Percentiles rank a stretch among this genome's conserved stretches.
phyloP scores from a whole-genome alignment of 2,797 vertebrate genomes.

The Acanthiza pusilla region DNA sequence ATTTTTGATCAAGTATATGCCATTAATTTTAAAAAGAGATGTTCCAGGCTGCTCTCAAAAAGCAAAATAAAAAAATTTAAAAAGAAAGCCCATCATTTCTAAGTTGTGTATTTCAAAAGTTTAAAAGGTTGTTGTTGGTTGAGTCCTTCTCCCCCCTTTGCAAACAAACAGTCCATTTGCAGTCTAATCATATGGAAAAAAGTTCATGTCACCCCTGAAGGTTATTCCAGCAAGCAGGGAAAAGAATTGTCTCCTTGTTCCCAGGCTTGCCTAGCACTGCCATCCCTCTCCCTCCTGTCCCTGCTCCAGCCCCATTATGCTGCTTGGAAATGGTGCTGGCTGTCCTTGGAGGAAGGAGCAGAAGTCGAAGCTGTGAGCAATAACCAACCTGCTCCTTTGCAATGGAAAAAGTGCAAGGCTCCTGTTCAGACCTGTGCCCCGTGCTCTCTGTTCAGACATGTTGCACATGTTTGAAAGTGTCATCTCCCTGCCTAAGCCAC shows the following conservation, averaged over 20 bases:
- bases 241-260: neutral
- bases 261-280: neutral
- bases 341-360: neutral
- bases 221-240: neutral
- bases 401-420: neutral
- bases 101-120: neutral
- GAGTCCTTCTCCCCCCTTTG: neutral
- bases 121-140: neutral
- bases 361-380: neutral
- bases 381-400: neutral
- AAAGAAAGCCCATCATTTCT: neutral
- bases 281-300: neutral
- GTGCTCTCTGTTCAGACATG: neutral
- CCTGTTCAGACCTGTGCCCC: neutral
- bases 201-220: neutral
- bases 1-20: slow-evolving; percentile 71
- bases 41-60: slow-evolving; percentile 46
- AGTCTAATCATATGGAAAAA: neutral
- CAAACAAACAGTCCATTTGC: neutral
- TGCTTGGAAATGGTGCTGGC: neutral
- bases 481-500: neutral
- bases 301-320: neutral
- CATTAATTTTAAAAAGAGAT: slow-evolving; percentile 71
- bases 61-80: neutral
- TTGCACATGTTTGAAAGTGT: neutral